Evolutionary conservation across 2,113 vertebrate species (phyloP).

Genomic region (Cairina moschata): DNA sequence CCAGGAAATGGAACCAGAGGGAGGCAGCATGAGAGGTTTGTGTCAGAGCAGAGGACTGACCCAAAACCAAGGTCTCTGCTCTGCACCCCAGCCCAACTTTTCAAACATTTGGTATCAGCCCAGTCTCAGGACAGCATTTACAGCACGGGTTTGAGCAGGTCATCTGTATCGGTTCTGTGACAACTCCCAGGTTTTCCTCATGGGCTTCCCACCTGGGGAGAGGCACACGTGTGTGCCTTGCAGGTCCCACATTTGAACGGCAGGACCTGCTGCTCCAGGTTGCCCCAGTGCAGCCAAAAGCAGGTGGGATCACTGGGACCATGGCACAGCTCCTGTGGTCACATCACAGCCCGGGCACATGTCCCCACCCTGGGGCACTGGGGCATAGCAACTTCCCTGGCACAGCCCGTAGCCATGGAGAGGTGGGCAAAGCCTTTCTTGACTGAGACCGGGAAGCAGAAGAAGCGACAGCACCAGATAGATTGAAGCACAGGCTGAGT

Average conservation of each 20-base stretch:
- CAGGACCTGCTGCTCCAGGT: background rate
- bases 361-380: background rate
- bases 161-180: background rate
- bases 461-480: background rate
- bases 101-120: background rate
- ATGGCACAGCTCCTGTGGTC: background rate
- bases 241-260: background rate
- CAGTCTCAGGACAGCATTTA: fast-evolving
- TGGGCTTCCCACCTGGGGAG: too few species aligned
- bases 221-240: too few species aligned
- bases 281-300: fast-evolving
- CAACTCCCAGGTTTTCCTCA: background rate
- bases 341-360: background rate
- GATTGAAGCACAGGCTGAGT: background rate
- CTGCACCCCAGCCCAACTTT: background rate
- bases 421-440: background rate
- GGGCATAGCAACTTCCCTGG: background rate
- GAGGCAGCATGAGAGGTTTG: background rate
- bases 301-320: fast-evolving
- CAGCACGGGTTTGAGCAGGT: fast-evolving
- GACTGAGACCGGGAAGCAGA: background rate
- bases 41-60: background rate
- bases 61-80: background rate
- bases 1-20: background rate
- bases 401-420: fast-evolving